Evolutionary conservation across 2,888 invertebrate species (phyloP), one percentile per base, ranked within the genome.

Genomic region (Agriopis marginaria): DNA sequence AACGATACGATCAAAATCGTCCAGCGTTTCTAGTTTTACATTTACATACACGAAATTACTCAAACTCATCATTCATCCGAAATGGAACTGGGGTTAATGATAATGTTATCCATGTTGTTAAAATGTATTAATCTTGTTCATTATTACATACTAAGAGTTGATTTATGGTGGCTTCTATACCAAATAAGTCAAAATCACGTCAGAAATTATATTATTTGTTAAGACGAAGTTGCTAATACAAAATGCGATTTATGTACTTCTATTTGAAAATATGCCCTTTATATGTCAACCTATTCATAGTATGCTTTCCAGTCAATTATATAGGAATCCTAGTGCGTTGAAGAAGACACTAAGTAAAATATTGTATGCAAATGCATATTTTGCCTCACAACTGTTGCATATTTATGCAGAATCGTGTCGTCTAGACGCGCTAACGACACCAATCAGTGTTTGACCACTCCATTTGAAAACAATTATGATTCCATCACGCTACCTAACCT

Each of bases 391-490:
- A 77, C 75, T 74, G 77, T 74, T 70, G 66, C 74, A 77, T 81
- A 75, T 77, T 79, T 82, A 78, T 81, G 79, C 78, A 76, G 76
- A 76, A 80, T 77, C 78, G 77, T 79, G 79, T 75, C 72, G 70
- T 77, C 64, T 66, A 58, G 58, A 39, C 70, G 78, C 79, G 79
- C 73, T 82, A 84, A 84, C 79, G 81, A 84, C 82, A 81, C 75
- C 78, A 32, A 9, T 53, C 68, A 67, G 72, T 66, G 73, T 58
- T 67, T 64, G 74, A 79, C 75, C 76, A 70, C 74, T 85, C 86
- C 80, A 82, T 82, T 85, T 77, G 79, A 87, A 87, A 84, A 82
- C 84, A 84, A 86, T 85, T 84, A 85, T 72, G 80, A 76, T 68
- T 70, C 74, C 71, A 76, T 80, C 86, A 85, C 81, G 84, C 86